These are phyloP conservation scores for Ispidina lecontei DNA, from an alignment of 2,797 vertebrate species.

Conservation along the genomic window DNA sequence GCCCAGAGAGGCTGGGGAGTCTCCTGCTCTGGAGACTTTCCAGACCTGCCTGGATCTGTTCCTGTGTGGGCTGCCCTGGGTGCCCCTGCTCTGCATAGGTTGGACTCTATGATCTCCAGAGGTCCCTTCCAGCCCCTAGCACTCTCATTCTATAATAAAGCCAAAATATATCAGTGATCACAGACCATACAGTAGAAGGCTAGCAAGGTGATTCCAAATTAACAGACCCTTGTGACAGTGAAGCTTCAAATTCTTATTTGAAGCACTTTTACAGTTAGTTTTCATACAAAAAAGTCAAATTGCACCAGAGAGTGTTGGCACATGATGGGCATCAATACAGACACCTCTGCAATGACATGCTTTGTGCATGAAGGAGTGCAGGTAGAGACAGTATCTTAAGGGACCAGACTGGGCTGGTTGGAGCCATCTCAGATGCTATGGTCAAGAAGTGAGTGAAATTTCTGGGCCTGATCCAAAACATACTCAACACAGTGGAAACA, in stretches of 20 bases:
- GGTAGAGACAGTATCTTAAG: neutral
- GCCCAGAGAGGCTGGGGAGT: too few species aligned
- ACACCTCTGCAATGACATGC: fast-evolving
- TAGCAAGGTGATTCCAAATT: neutral
- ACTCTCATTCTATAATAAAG: neutral
- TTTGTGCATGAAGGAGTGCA: neutral
- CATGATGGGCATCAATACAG: neutral
- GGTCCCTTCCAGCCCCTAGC: too few species aligned
- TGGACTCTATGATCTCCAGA: too few species aligned
- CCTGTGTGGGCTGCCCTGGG: too few species aligned
- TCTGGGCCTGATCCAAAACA: neutral
- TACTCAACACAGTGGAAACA: neutral
- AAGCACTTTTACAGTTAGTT: neutral
- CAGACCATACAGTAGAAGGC: neutral
- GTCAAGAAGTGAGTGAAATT: neutral
- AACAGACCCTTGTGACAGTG: neutral
- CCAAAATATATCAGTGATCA: neutral
- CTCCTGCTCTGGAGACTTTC: too few species aligned
- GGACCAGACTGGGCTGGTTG: neutral
- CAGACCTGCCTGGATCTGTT: too few species aligned
- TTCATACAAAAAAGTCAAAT: neutral
- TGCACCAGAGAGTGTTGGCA: neutral
- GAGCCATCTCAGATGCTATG: neutral
- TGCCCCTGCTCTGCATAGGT: too few species aligned
- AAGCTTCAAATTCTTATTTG: neutral